A percentile compares a stretch with the other conserved stretches of the same genome.
Evolutionary conservation across 2,113 vertebrate species (phyloP).

Genomic region (Brienomyrus longianalis): DNA sequence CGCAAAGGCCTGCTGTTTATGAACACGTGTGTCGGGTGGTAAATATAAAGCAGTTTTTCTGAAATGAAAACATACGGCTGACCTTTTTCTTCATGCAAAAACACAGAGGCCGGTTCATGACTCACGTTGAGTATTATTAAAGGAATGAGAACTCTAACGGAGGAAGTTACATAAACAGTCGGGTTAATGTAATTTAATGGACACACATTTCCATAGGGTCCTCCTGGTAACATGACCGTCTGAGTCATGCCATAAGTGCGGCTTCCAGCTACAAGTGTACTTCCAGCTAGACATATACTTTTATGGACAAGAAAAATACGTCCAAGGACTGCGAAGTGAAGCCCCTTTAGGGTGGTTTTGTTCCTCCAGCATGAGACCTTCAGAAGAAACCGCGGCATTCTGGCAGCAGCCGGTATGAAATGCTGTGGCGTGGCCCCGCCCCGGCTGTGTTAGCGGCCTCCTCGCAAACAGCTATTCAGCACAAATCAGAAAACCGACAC

Average conservation of each 20-base stretch:
- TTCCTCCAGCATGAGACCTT: not conserved
- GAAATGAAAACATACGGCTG: not conserved
- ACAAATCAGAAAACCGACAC: conserved; percentile 31
- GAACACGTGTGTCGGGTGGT: not conserved
- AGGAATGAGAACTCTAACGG: not conserved
- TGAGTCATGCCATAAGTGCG: not conserved
- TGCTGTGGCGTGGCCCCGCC: conserved; percentile 13
- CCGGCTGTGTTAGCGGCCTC: conserved; percentile 21
- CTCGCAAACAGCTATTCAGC: conserved; percentile 36
- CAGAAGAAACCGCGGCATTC: conserved; percentile 20
- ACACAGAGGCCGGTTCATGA: not conserved
- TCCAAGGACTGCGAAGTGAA: conserved; percentile 10
- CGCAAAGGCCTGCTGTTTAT: not conserved
- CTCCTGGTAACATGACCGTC: not conserved
- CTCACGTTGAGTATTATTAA: not conserved
- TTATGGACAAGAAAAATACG: conserved; percentile 37
- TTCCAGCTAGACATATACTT: conserved; percentile 22
- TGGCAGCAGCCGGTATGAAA: conserved; percentile 21
- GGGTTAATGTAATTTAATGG: not conserved
- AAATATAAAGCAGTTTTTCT: not conserved
- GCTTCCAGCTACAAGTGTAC: conserved; percentile 7
- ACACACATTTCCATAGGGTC: not conserved
- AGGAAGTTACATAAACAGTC: not conserved
- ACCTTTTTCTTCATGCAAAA: not conserved
- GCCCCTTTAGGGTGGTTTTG: conserved; percentile 12